phyloP scores from a whole-genome alignment of 2,113 vertebrate species.

The Gavialis gangeticus region DNA sequence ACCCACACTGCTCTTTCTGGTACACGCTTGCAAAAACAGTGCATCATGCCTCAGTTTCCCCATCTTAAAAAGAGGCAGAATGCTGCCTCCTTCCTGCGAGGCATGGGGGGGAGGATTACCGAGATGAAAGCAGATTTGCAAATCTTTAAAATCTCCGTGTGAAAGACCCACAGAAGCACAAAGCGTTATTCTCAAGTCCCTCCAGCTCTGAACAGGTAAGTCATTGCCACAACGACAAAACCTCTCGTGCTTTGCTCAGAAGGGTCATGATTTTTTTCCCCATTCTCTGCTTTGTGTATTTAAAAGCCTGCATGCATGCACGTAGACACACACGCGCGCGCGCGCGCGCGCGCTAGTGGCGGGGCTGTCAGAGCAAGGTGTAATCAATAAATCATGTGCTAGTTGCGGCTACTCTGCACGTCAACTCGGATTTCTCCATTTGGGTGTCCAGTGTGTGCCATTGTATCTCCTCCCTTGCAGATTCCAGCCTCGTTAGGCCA shows the following conservation, averaged over 20 bases:
- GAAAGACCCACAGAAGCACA: background rate
- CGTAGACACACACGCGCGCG: background rate
- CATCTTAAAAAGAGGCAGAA: background rate
- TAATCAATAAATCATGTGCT: background rate
- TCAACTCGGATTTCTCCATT: background rate
- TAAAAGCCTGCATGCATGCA: background rate
- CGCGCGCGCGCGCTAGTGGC: no score
- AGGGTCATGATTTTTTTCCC: background rate
- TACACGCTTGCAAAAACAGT: background rate
- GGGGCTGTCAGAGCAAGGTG: background rate
- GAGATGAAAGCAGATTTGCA: background rate
- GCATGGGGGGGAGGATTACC: background rate
- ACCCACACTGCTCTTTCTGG: background rate
- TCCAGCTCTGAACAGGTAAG: conserved; percentile 45
- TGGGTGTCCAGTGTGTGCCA: background rate
- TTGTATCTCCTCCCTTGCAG: rapidly evolving
- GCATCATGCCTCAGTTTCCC: background rate
- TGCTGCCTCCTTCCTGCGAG: background rate
- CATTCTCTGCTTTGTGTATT: rapidly evolving
- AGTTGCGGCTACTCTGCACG: rapidly evolving
- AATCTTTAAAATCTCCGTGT: conserved; percentile 15
- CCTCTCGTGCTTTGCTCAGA: background rate
- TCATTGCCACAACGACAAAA: conserved; percentile 54
- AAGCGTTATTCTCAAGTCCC: background rate
- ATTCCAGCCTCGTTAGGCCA: background rate